Percentiles rank a stretch among this genome's conserved stretches.
These are phyloP conservation scores for Petrocephalus microphthalmus DNA, from an alignment of 2,113 vertebrate genomes.

Conservation along the genomic window DNA sequence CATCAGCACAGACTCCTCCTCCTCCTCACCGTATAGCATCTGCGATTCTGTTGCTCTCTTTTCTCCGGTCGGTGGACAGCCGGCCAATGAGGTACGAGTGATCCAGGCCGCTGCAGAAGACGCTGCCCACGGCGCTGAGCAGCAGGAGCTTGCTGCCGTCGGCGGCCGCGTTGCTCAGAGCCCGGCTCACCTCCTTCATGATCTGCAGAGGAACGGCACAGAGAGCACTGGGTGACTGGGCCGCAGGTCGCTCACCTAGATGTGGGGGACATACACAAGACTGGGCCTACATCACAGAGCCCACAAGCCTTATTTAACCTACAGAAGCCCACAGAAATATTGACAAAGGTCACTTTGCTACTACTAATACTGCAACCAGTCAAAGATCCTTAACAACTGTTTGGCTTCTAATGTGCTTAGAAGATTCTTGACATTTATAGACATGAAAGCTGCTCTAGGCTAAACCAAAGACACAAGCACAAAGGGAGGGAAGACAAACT, in stretches of 20 bases:
- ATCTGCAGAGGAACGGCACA: constrained; percentile 64
- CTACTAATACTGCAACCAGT: not conserved
- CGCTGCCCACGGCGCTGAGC: constrained; percentile 86
- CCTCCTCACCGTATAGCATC: constrained; percentile 84
- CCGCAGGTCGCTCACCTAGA: not conserved
- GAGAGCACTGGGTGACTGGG: not conserved
- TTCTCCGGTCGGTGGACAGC: constrained; percentile 87
- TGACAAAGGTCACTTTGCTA: not conserved
- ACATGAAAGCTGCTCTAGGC: not conserved
- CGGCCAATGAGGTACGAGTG: constrained; percentile 92
- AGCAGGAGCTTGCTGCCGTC: constrained; percentile 93
- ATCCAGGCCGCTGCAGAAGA: constrained; percentile 95
- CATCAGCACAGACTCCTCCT: not conserved
- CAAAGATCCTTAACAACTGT: not conserved
- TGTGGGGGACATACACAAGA: not conserved
- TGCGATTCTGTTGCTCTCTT: constrained; percentile 91
- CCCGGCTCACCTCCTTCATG: constrained; percentile 93
- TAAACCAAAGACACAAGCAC: not conserved
- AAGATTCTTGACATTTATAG: not conserved
- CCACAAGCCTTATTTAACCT: not conserved
- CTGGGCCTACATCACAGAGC: not conserved
- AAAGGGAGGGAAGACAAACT: not conserved
- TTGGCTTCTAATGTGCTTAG: not conserved
- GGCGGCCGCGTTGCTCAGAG: constrained; percentile 81
- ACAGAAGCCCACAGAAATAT: not conserved